Percentiles rank a stretch among this genome's conserved stretches.
Conservation (phyloP, 2,888 invertebrate species). For the Cephus nigrinus region DNA sequence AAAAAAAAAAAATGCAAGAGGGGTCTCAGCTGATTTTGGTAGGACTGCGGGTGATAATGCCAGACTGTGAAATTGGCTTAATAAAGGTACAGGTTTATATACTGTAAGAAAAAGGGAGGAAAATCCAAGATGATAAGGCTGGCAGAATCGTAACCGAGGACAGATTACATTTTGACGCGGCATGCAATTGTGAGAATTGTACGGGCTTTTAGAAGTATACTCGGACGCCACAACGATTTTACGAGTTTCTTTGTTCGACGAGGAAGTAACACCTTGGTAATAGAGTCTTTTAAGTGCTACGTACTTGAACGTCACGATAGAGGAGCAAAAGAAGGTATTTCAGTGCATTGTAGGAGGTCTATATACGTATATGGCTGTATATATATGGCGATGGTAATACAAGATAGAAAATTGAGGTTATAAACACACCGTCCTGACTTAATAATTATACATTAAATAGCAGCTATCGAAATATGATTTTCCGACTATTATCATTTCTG, state of each 20-base stretch:
- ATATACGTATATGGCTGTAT: not conserved
- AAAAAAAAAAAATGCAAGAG: not conserved
- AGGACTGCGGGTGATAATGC: not conserved
- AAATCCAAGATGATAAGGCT: constrained; percentile 2
- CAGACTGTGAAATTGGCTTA: not conserved
- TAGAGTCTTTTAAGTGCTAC: constrained; percentile 10
- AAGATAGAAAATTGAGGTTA: not conserved
- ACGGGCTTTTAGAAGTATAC: not conserved
- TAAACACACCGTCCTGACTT: not conserved
- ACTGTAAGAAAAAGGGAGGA: not conserved
- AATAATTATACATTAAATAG: not conserved
- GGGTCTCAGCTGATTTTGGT: not conserved
- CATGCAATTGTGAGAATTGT: constrained; percentile 14
- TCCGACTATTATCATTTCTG: not conserved
- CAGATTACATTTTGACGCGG: not conserved
- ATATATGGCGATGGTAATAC: not conserved
- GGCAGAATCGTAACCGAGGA: not conserved
- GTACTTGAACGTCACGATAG: not conserved
- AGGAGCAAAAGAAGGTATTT: not conserved
- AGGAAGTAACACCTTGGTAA: constrained; percentile 13
- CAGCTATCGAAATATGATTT: not conserved
- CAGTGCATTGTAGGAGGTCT: not conserved
- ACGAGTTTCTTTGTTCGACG: constrained; percentile 16
- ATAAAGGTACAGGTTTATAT: not conserved
- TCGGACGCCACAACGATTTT: constrained; percentile 17